A percentile compares a stretch with the other conserved stretches of the same genome.
Evolutionary conservation across 1,140 invertebrate species (phyloP).

Genomic region (Plodia interpunctella): DNA sequence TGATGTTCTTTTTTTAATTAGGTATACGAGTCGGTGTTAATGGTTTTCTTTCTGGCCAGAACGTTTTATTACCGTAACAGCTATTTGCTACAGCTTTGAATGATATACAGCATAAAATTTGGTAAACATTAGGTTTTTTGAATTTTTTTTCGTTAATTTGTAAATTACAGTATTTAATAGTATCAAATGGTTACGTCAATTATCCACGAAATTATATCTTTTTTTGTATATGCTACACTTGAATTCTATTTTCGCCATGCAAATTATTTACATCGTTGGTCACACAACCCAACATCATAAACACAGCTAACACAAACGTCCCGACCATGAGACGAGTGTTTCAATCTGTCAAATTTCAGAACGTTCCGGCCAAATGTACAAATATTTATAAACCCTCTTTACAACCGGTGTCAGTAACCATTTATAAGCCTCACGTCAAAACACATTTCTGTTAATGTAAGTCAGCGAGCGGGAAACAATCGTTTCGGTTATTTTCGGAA

Average conservation of each 20-base stretch:
- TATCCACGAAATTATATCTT: too few relatives aligned
- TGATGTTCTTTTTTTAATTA: constrained; percentile 6
- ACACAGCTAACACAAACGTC: not conserved
- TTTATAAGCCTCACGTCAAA: constrained; percentile 64
- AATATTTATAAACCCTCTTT: constrained; percentile 7
- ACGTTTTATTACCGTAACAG: not conserved
- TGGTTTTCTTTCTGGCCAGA: constrained; percentile 3
- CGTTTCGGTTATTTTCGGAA: constrained; percentile 48
- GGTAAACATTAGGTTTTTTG: too few relatives aligned
- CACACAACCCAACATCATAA: not conserved
- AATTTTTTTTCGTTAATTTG: too few relatives aligned
- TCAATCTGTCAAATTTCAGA: not conserved
- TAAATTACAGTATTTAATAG: not conserved
- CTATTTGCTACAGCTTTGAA: not conserved
- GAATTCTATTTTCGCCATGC: too few relatives aligned
- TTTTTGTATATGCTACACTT: too few relatives aligned
- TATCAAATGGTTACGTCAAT: too few relatives aligned
- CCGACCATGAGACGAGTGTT: not conserved
- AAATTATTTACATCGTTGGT: not conserved
- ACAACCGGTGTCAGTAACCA: constrained; percentile 26
- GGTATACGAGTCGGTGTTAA: not conserved
- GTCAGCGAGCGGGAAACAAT: constrained; percentile 43
- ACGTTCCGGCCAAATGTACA: constrained; percentile 5
- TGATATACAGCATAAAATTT: too few relatives aligned
- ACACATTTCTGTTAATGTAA: constrained; percentile 39